phyloP scores from a whole-genome alignment of 2,113 vertebrate genomes.

The Bagarius yarrelli region DNA sequence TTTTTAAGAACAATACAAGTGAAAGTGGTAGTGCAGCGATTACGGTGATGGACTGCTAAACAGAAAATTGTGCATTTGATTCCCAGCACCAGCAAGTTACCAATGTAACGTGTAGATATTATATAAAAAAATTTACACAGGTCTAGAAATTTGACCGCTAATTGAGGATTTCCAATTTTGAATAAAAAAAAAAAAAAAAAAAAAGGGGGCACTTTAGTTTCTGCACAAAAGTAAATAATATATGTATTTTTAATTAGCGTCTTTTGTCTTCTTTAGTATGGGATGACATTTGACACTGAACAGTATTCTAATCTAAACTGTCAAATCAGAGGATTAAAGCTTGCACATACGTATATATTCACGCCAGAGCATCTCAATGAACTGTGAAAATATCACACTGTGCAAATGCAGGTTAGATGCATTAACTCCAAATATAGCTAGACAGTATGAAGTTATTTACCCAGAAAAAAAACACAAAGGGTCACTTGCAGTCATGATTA shows the following conservation, averaged over 20 bases:
- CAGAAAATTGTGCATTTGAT: no score
- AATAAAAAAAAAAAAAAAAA: background rate
- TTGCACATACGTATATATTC: slow-evolving; percentile 22
- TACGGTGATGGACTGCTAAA: no score
- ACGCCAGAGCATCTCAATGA: slow-evolving; percentile 18
- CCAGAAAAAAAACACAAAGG: slow-evolving; percentile 14
- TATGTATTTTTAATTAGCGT: background rate
- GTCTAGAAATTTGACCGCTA: no score
- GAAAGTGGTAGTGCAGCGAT: no score
- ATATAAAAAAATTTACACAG: no score
- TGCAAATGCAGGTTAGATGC: background rate
- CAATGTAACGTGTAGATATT: no score
- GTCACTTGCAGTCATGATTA: background rate
- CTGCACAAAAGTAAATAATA: background rate
- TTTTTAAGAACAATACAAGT: no score
- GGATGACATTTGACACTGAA: background rate
- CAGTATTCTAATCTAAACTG: background rate
- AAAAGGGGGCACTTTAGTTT: background rate
- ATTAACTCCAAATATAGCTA: background rate
- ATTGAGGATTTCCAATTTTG: background rate
- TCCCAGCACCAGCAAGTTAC: no score
- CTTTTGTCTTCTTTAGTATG: no score
- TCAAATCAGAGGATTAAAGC: slow-evolving; percentile 1
- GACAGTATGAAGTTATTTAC: slow-evolving; percentile 1
- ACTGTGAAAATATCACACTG: background rate